phyloP scores from a whole-genome alignment of 2,888 invertebrate species.

The Cyclophora punctaria region DNA sequence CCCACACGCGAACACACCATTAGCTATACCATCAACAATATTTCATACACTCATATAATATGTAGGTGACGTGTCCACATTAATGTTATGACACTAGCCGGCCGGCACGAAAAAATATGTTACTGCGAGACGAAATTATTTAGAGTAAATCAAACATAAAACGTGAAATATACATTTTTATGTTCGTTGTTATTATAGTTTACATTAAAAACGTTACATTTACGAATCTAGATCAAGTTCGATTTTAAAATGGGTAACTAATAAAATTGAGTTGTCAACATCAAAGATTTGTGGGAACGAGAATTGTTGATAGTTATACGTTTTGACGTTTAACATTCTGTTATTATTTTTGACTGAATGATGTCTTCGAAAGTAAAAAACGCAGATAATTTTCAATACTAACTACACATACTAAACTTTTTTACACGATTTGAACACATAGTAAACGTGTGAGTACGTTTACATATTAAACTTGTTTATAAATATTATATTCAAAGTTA shows the following conservation, averaged over 20 bases:
- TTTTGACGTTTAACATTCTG: no score
- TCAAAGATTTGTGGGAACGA: conserved; percentile 2
- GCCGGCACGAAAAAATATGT: conserved; percentile 45
- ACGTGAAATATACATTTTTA: background rate
- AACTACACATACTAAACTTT: no score
- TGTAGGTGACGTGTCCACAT: conserved; percentile 57
- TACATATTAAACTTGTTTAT: no score
- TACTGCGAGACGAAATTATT: conserved; percentile 41
- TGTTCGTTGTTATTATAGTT: no score
- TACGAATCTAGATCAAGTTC: background rate
- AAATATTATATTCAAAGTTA: no score
- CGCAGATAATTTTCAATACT: no score
- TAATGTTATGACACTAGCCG: conserved; percentile 53
- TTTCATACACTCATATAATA: conserved; percentile 60
- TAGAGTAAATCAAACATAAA: conserved; percentile 26
- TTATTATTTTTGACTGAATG: no score
- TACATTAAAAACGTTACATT: background rate
- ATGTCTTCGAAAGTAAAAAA: no score
- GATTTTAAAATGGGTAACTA: conserved; percentile 19
- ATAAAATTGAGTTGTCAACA: conserved; percentile 12
- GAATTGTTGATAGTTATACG: no score
- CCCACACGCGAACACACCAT: conserved; percentile 63
- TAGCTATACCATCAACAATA: conserved; percentile 47
- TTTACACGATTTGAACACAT: no score
- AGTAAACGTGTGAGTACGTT: no score